Evolutionary conservation across 2,113 vertebrate species (phyloP).

Genomic region (Tragelaphus imberbis): DNA sequence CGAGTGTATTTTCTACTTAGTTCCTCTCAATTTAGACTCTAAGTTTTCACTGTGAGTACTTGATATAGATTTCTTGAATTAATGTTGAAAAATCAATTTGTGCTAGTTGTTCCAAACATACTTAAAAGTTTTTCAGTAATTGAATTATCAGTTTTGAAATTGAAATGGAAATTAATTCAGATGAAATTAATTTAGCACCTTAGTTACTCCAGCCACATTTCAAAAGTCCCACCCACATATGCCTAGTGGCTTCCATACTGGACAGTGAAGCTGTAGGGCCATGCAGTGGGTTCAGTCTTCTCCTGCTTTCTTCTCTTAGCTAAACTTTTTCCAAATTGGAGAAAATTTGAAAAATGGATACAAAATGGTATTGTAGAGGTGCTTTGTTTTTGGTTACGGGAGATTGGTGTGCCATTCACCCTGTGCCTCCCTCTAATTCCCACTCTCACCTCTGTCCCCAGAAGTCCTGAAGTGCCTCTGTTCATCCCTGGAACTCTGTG

Average conservation of each 20-base stretch:
- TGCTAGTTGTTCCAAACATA: background rate
- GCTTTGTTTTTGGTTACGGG: background rate
- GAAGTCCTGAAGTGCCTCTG: background rate
- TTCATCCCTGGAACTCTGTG: background rate
- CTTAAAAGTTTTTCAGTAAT: background rate
- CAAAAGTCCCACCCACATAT: background rate
- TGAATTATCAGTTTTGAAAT: background rate
- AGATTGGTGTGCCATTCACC: background rate
- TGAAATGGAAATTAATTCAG: constrained; percentile 4
- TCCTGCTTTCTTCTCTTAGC: background rate
- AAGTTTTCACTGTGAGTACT: constrained; percentile 8
- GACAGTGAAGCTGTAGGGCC: background rate
- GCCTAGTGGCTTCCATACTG: background rate
- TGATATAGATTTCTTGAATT: background rate
- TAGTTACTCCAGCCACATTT: background rate
- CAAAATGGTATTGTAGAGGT: background rate
- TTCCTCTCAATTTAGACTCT: background rate
- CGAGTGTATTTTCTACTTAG: background rate
- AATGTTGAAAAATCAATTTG: background rate
- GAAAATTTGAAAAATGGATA: background rate
- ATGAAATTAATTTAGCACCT: background rate
- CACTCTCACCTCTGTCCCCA: background rate
- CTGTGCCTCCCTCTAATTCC: background rate
- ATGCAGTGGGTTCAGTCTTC: background rate
- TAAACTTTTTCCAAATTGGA: background rate